Percentiles rank a stretch among this genome's conserved stretches.
These are phyloP conservation scores for Cephus sareptanus DNA, from an alignment of 2,888 invertebrate genomes.

Conservation along the genomic window DNA sequence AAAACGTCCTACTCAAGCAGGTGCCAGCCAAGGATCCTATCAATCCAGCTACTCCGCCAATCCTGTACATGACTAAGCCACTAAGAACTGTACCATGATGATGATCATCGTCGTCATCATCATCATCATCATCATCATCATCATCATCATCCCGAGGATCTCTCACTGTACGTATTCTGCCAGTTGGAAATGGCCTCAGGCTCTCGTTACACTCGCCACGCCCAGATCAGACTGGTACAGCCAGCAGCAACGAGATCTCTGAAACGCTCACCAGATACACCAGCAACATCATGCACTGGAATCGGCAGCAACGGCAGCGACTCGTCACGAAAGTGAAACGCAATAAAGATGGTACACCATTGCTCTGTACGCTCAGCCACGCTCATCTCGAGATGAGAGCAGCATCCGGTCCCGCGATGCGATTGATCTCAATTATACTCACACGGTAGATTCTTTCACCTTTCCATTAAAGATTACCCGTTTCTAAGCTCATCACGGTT, in stretches of 20 bases:
- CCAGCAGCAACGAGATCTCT: neutral
- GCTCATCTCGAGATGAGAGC: constrained; percentile 27
- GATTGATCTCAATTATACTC: constrained; percentile 24
- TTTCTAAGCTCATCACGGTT: neutral
- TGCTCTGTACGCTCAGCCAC: constrained; percentile 38
- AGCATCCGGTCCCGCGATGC: constrained; percentile 4
- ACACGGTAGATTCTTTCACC: neutral
- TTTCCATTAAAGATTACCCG: neutral
- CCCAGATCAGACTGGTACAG: constrained; percentile 43
- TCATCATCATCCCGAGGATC: neutral
- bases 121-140: neutral
- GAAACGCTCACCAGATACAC: neutral
- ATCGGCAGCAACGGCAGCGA: constrained; percentile 14
- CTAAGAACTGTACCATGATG: neutral
- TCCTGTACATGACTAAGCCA: neutral
- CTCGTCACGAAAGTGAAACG: constrained; percentile 67
- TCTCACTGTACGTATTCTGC: neutral
- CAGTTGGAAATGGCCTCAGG: neutral
- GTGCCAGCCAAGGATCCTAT: neutral
- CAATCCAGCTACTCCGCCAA: neutral
- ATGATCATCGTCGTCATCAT: neutral
- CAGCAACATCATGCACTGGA: neutral
- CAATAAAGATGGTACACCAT: constrained; percentile 48
- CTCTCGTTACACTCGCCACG: constrained; percentile 63
- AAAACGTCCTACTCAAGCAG: neutral